A percentile compares a stretch with the other conserved stretches of the same genome.
These are phyloP conservation scores for Psilopogon haemacephalus DNA, from an alignment of 2,113 vertebrate species.

Conservation along the genomic window DNA sequence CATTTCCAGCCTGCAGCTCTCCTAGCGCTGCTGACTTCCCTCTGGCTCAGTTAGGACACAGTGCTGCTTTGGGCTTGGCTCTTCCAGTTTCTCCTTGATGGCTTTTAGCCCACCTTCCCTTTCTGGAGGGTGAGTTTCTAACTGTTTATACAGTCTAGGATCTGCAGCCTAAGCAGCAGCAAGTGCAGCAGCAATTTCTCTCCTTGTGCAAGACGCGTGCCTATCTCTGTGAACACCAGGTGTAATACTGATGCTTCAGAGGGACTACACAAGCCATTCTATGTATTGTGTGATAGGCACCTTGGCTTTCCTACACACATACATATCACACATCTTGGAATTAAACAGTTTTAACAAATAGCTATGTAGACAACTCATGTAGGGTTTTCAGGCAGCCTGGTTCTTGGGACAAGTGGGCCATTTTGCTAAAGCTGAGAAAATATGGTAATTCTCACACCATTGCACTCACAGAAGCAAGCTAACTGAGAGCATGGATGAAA, in stretches of 20 bases:
- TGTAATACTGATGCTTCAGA: background rate
- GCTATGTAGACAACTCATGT: background rate
- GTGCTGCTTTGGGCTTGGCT: background rate
- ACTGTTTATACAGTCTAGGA: background rate
- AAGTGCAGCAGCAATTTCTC: accelerated
- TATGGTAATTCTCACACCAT: background rate
- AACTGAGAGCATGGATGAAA: background rate
- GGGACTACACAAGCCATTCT: background rate
- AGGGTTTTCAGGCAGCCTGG: background rate
- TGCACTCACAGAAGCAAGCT: background rate
- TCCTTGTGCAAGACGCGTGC: background rate
- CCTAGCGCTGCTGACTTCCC: background rate
- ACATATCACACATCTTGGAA: background rate
- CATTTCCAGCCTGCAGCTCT: accelerated
- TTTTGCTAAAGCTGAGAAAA: background rate
- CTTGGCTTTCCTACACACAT: accelerated
- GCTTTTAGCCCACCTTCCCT: background rate
- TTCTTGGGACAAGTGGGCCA: background rate
- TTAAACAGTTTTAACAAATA: background rate
- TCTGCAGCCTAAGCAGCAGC: accelerated
- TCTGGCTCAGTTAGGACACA: accelerated
- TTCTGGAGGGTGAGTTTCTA: background rate
- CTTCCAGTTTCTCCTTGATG: background rate
- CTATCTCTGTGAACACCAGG: background rate
- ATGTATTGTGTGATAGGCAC: background rate